Evolutionary conservation across 2,113 vertebrate species (phyloP).

Genomic region (Eira barbara): DNA sequence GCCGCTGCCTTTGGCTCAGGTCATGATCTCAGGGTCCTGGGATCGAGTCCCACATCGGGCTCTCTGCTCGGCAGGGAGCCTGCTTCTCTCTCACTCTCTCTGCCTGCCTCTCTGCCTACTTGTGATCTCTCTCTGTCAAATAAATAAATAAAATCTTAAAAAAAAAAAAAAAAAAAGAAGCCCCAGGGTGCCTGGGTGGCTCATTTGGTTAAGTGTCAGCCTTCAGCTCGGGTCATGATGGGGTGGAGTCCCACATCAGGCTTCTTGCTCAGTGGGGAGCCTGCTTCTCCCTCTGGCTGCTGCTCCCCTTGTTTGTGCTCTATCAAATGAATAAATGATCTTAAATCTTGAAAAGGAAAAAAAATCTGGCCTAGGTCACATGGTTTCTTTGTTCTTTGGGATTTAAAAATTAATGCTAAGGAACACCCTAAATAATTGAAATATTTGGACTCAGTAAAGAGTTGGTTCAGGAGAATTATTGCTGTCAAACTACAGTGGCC

Average conservation of each 20-base stretch:
- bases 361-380: background rate
- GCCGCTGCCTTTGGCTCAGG: background rate
- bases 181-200: background rate
- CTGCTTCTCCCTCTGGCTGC: too few relatives aligned
- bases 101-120: too few relatives aligned
- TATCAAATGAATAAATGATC: background rate
- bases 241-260: background rate
- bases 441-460: background rate
- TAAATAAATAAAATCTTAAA: too few relatives aligned
- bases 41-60: background rate
- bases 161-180: too few relatives aligned
- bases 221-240: background rate
- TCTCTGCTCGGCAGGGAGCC: background rate
- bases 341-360: background rate
- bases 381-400: conserved; percentile 1
- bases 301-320: background rate
- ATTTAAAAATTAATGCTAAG: conserved; percentile 29
- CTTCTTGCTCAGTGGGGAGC: background rate
- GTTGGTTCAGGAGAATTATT: background rate
- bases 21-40: too few relatives aligned
- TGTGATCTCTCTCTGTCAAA: too few relatives aligned
- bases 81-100: too few relatives aligned
- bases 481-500: background rate
- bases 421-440: background rate
- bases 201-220: background rate